Evolutionary conservation across 2,797 vertebrate genomes (phyloP).

Genomic region (Sorex maritimensis): DNA sequence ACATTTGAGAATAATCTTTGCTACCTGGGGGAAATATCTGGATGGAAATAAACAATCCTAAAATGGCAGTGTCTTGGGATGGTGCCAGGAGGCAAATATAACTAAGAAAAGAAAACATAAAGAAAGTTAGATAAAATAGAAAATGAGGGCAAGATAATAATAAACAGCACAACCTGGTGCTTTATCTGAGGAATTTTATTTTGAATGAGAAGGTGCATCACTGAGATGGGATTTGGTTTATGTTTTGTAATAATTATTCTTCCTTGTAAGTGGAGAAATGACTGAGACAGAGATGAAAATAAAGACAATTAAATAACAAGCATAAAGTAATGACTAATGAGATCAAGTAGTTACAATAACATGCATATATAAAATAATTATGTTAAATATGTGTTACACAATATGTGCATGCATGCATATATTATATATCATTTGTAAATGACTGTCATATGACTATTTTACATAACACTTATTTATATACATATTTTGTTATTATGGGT

Average conservation of each 20-base stretch:
- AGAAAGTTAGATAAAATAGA: not conserved
- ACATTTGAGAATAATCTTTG: not conserved
- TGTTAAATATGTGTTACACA: no score
- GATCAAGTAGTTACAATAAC: not conserved
- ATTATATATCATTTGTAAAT: no score
- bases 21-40: not conserved
- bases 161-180: no score
- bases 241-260: not conserved
- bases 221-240: no score
- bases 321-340: not conserved
- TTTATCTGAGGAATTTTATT: not conserved
- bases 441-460: no score
- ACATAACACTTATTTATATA: no score
- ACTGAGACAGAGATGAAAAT: not conserved
- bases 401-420: no score
- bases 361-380: no score
- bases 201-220: not conserved
- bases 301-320: not conserved
- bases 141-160: rapidly evolving
- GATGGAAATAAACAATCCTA: not conserved
- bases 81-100: no score
- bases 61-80: no score
- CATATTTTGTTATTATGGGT: no score
- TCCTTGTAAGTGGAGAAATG: not conserved
- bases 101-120: no score